A percentile compares a stretch with the other conserved stretches of the same genome.
These are phyloP conservation scores for Equus quagga DNA, from an alignment of 2,113 vertebrate genomes.

Conservation along the genomic window DNA sequence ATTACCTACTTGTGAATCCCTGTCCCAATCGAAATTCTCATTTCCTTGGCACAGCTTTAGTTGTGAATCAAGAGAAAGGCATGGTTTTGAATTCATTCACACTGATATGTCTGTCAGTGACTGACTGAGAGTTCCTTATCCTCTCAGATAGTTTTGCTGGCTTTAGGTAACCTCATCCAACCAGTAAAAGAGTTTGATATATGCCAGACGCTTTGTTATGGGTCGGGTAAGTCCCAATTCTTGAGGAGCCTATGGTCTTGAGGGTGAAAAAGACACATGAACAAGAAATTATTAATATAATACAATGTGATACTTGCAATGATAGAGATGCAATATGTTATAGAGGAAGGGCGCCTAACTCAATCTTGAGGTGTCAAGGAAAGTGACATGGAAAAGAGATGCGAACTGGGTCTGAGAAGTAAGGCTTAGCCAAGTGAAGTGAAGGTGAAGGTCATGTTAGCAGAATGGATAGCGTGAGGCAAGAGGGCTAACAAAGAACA, in stretches of 20 bases:
- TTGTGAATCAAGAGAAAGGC: neutral
- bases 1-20: neutral
- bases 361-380: neutral
- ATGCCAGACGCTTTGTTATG: neutral
- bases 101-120: neutral
- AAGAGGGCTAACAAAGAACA: neutral
- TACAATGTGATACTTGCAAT: neutral
- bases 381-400: neutral
- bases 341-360: neutral
- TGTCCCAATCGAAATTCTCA: neutral
- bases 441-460: neutral
- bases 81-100: conserved; percentile 27
- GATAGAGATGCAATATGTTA: neutral
- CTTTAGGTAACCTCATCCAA: neutral
- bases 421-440: neutral
- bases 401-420: neutral
- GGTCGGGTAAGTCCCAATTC: neutral
- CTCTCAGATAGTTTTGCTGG: neutral
- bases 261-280: neutral
- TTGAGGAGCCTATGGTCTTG: neutral
- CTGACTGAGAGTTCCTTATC: neutral
- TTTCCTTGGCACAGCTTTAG: neutral
- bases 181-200: neutral
- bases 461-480: neutral
- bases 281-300: neutral